phyloP scores from a whole-genome alignment of 2,113 vertebrate species.

The Tragelaphus strepsiceros region DNA sequence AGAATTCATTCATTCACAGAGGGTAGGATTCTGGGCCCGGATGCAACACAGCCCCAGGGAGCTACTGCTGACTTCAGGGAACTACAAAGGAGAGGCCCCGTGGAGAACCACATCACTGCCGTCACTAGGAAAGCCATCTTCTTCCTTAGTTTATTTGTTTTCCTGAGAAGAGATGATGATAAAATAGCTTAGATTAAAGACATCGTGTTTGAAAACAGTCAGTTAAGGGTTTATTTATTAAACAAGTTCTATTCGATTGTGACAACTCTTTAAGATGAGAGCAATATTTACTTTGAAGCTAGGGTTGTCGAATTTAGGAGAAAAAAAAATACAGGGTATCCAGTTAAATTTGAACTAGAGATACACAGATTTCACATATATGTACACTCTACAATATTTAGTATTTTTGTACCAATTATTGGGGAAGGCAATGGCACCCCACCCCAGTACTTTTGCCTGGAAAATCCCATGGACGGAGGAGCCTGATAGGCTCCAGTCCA shows the following conservation, averaged over 20 bases:
- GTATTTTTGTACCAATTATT: neutral
- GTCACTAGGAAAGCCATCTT: neutral
- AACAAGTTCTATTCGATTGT: neutral
- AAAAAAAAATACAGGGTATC: neutral
- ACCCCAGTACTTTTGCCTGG: too few species aligned
- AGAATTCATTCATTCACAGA: neutral
- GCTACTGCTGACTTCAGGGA: neutral
- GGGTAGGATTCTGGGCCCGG: neutral
- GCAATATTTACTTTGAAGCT: neutral
- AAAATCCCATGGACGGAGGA: too few species aligned
- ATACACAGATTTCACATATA: neutral
- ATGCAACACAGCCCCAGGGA: neutral
- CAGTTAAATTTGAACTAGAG: neutral
- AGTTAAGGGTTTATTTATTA: neutral
- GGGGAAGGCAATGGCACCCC: too few species aligned
- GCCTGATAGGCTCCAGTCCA: too few species aligned
- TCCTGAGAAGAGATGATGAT: neutral
- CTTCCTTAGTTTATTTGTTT: constrained; percentile 33
- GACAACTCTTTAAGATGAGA: neutral
- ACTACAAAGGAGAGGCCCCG: neutral
- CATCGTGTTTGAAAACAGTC: neutral
- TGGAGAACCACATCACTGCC: neutral
- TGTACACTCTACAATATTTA: neutral
- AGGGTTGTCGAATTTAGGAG: neutral
- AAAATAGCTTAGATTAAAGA: neutral